phyloP scores from a whole-genome alignment of 2,113 vertebrate species.

The Neolamprologus sp. region DNA sequence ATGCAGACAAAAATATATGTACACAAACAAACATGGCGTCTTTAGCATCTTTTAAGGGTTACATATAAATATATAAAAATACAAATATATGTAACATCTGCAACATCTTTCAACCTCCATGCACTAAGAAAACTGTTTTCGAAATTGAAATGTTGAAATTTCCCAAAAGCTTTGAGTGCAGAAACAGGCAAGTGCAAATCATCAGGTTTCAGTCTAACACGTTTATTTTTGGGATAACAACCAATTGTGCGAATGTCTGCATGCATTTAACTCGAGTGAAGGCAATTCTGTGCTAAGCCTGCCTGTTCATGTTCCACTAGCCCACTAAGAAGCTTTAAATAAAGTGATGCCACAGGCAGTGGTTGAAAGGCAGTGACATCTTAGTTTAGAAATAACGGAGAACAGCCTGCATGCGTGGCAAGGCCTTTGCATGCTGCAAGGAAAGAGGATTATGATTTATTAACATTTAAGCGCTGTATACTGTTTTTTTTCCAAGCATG shows the following conservation, averaged over 20 bases:
- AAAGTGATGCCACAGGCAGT: slow-evolving; percentile 20
- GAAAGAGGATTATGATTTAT: slow-evolving; percentile 17
- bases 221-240: background rate
- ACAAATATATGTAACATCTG: background rate
- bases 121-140: background rate
- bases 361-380: slow-evolving; percentile 20
- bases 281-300: slow-evolving; percentile 1
- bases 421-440: background rate
- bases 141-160: background rate
- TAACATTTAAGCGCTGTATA: background rate
- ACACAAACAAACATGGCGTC: background rate
- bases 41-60: background rate
- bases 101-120: background rate
- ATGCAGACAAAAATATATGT: background rate
- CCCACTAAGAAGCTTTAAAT: slow-evolving; percentile 49
- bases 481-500: background rate
- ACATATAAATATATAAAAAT: background rate
- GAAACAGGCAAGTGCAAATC: background rate
- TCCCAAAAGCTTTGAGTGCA: background rate
- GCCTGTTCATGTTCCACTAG: background rate
- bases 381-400: background rate
- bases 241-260: background rate
- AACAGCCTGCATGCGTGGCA: background rate
- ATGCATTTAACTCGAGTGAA: background rate
- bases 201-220: background rate